A percentile compares a stretch with the other conserved stretches of the same genome.
These are phyloP conservation scores for Platyscapa corneri DNA, from an alignment of 1,140 invertebrate species.

Conservation along the genomic window DNA sequence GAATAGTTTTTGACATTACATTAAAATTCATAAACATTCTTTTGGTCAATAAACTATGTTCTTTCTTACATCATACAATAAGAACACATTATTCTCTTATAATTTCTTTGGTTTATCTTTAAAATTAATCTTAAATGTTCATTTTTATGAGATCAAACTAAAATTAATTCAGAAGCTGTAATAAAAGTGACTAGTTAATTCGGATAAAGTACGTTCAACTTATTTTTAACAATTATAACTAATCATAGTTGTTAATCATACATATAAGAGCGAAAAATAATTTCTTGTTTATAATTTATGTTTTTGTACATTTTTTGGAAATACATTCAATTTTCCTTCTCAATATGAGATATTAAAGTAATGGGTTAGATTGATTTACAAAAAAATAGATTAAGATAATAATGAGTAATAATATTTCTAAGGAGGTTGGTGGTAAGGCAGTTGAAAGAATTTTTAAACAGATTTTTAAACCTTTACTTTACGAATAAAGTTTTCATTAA, in stretches of 20 bases:
- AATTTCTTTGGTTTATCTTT: neutral
- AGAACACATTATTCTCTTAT: neutral
- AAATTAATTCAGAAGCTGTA: slow-evolving; percentile 33
- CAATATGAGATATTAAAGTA: slow-evolving; percentile 48
- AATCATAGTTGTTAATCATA: slow-evolving; percentile 21
- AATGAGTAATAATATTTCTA: neutral
- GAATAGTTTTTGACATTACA: neutral
- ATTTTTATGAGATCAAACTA: slow-evolving; percentile 46
- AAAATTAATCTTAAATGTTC: slow-evolving; percentile 4
- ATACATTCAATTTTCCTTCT: slow-evolving; percentile 31
- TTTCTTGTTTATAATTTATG: slow-evolving; percentile 6
- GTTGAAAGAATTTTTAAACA: too few relatives aligned
- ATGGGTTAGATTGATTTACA: neutral
- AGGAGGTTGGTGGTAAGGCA: too few relatives aligned
- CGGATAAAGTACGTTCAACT: slow-evolving; percentile 36
- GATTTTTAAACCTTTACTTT: too few relatives aligned
- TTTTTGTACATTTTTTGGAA: neutral
- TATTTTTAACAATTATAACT: slow-evolving; percentile 41
- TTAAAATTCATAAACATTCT: neutral
- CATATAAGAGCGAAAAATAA: slow-evolving; percentile 26
- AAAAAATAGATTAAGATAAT: neutral
- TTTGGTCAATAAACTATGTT: neutral
- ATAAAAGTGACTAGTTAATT: slow-evolving; percentile 49
- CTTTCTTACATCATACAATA: slow-evolving; percentile 22
- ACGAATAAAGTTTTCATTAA: too few relatives aligned